Base-by-base conservation (phyloP, 2,797 vertebrate genomes). In the Muscicapa striata region DNA sequence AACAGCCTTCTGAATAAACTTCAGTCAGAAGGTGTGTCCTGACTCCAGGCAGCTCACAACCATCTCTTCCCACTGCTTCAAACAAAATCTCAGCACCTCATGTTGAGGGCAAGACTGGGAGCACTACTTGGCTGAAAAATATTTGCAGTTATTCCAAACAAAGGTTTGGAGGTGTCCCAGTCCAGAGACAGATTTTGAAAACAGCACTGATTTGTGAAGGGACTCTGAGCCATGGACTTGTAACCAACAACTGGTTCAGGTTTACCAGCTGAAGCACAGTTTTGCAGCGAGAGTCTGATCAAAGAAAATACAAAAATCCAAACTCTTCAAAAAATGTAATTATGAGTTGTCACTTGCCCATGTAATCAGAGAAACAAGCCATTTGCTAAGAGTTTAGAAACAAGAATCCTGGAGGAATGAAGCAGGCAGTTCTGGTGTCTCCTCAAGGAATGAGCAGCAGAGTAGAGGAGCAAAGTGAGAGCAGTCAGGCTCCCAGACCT, bases 391-490 rank as follows among this genome's bases (percentile, higher is more conserved):
- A 41, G 22, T 36, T 70, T 8, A 34, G 41, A 7, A 63, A 32
- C 8, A 32, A 57, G 41, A 36, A 13, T 38, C 45, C n/a, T 38
- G 38, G 13, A 55, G 30, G 66, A 21, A 23, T 27, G 21, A 48
- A 34, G 8, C 34, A 62, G 30, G 14, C 20, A 48, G 49, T 13
- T 55, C 41, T 4, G 7, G 6, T 19, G 34, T 32, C 6, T 34
- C 41, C 57, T 49, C 7, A 4, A 66, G 32, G 52, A 61, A 45
- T 11, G 17, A 29, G 15, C 0, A 1, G 15, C n/a, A 12, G 0
- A 38, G 45, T 1, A 32, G 34, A 19, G 51, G 24, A 86, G 38
- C 41, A 69, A 45, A 77, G 36, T 0, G 0, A 72, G 41, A n/a
- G 20, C 40, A 19, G 8, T 3, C 52, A 52, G 59, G 30, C 26